Base-by-base conservation (phyloP, 2,888 invertebrate genomes). In the Digitonthophagus gazella region DNA sequence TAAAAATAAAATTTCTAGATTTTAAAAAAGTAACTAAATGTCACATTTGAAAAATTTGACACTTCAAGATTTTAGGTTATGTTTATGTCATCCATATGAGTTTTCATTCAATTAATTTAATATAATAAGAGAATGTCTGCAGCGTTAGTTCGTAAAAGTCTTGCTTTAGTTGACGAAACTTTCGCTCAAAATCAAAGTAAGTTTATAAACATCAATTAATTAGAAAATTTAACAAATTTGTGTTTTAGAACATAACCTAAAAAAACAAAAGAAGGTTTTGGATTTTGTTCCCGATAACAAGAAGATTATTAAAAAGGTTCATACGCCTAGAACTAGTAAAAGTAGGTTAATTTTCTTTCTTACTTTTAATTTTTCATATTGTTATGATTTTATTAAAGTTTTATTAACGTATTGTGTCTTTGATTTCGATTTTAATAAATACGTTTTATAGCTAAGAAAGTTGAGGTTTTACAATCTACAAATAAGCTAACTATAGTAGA, bases 401-500 rank as follows among this genome's bases (percentile, higher is more conserved):
- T n/a, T n/a, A n/a, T n/a, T n/a, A n/a, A n/a, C n/a, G n/a, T n/a
- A n/a, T n/a, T n/a, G n/a, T n/a, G n/a, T n/a, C n/a, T n/a, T n/a
- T n/a, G n/a, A n/a, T n/a, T n/a, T n/a, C n/a, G n/a, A n/a, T n/a
- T n/a, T n/a, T n/a, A n/a, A n/a, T n/a, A n/a, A n/a, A n/a, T n/a
- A n/a, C n/a, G 5, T 14, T 8, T 64, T 68, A 58, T 58, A 69
- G 66, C 5, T 54, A 69, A 66, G 8, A 66, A 19, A 20, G 67
- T 76, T n/a, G 75, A 77, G 67, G 16, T 78, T 44, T 74, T 80
- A 64, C 67, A 76, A 71, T 74, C 72, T 44, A 71, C 75, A 58
- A 80, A 74, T 61, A 82, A 81, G 75, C 70, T 78, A 15, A 80
- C 81, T 14, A 75, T 83, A 11, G 67, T 73, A 58, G 81, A 82